phyloP scores from a whole-genome alignment of 2,888 invertebrate species.

The Lasioglossum vierecki region DNA sequence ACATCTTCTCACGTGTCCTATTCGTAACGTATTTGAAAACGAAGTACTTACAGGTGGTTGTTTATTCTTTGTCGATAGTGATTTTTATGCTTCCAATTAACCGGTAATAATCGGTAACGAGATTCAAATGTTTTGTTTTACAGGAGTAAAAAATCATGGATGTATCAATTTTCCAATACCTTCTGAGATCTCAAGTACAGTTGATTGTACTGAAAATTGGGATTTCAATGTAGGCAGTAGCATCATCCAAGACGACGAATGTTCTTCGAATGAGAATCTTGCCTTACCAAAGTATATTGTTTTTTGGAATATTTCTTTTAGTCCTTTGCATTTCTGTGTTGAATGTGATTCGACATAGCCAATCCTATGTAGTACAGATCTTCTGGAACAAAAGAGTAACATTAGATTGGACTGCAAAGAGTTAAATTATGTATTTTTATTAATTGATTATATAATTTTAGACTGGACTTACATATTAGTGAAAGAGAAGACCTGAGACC shows the following conservation, averaged over 20 bases:
- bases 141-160: constrained; percentile 44
- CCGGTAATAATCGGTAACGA: background rate
- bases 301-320: background rate
- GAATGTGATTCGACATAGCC: background rate
- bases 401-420: background rate
- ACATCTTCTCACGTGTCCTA: constrained; percentile 75
- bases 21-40: constrained; percentile 57
- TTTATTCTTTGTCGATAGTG: constrained; percentile 36
- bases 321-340: background rate
- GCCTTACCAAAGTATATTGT: background rate
- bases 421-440: background rate
- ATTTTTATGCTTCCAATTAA: background rate
- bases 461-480: background rate
- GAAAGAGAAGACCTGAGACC: constrained; percentile 43
- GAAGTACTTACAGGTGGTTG: constrained; percentile 53
- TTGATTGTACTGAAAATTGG: constrained; percentile 74
- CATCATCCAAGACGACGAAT: background rate
- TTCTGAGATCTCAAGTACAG: constrained; percentile 55
- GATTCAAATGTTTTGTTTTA: constrained; percentile 28
- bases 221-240: constrained; percentile 56
- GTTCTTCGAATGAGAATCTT: background rate
- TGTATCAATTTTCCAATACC: constrained; percentile 8
- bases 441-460: constrained; percentile 3
- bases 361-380: background rate
- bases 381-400: background rate